These are phyloP conservation scores for Drosophila obscura DNA, from an alignment of 1,140 invertebrate species.

Conservation along the genomic window DNA sequence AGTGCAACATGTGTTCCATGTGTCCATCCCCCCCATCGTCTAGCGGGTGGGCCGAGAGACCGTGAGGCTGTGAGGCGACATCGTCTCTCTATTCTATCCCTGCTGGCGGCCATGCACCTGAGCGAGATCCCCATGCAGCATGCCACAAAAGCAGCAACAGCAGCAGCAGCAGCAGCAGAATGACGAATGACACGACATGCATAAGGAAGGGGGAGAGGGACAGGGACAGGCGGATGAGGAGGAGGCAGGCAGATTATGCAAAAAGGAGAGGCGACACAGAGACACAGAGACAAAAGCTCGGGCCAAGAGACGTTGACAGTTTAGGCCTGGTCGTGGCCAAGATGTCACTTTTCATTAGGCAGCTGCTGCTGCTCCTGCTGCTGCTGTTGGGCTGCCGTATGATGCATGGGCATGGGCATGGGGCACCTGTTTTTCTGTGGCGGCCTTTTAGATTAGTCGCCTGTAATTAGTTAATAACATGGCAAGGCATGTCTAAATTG, in stretches of 20 bases:
- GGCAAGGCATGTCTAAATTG: slow-evolving; percentile 83
- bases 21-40: slow-evolving; percentile 37
- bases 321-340: slow-evolving; percentile 77
- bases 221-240: too few species aligned
- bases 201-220: too few species aligned
- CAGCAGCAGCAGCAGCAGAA: slow-evolving; percentile 31
- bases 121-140: slow-evolving; percentile 20
- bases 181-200: slow-evolving; percentile 80
- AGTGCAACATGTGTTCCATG: slow-evolving; percentile 62
- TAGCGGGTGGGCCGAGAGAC: slow-evolving; percentile 64
- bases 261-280: background rate
- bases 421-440: slow-evolving; percentile 73
- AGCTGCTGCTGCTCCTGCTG: slow-evolving; percentile 43
- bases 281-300: slow-evolving; percentile 39
- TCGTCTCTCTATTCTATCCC: slow-evolving; percentile 52
- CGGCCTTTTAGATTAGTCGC: slow-evolving; percentile 83
- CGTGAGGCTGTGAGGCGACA: slow-evolving; percentile 44
- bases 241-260: background rate
- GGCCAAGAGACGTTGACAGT: slow-evolving; percentile 77
- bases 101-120: slow-evolving; percentile 72
- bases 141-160: background rate
- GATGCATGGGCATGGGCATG: slow-evolving; percentile 81
- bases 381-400: slow-evolving; percentile 40
- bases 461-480: slow-evolving; percentile 84
- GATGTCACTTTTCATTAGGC: slow-evolving; percentile 84